phyloP scores from a whole-genome alignment of 2,888 invertebrate species.

The Drosophila pseudotalamancana region DNA sequence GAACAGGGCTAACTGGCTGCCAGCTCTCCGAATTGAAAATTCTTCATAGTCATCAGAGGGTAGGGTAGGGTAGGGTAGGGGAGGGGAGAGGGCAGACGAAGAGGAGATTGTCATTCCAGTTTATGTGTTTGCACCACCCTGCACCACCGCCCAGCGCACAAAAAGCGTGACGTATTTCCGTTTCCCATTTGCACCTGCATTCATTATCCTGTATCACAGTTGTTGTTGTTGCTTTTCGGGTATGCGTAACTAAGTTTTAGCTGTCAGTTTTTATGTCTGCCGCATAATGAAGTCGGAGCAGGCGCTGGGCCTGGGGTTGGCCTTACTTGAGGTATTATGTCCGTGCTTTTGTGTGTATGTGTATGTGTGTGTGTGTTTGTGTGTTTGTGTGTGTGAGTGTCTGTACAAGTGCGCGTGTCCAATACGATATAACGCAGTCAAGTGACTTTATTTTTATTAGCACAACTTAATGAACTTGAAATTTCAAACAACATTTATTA shows the following conservation, averaged over 20 bases:
- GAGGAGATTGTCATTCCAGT: constrained; percentile 45
- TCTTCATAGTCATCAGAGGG: constrained; percentile 68
- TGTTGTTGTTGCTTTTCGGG: constrained; percentile 26
- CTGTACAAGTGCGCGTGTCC: constrained; percentile 83
- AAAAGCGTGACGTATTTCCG: constrained; percentile 78
- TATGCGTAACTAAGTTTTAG: constrained; percentile 78
- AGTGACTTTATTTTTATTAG: constrained; percentile 81
- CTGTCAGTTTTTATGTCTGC: constrained; percentile 67
- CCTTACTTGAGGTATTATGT: neutral
- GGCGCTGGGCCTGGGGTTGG: constrained; percentile 10
- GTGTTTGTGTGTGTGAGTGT: neutral
- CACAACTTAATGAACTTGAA: constrained; percentile 82
- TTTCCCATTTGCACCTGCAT: constrained; percentile 76
- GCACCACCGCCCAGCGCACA: constrained; percentile 40
- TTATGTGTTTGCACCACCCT: constrained; percentile 42
- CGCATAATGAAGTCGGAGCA: constrained; percentile 43
- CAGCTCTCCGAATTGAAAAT: constrained; percentile 71
- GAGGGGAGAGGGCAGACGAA: neutral
- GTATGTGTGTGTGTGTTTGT: neutral
- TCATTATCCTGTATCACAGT: constrained; percentile 66
- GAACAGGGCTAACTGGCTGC: constrained; percentile 60
- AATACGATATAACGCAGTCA: constrained; percentile 81
- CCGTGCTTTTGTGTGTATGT: too few species aligned
- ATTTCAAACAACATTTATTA: constrained; percentile 73
- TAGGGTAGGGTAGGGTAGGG: neutral